A percentile compares a stretch with the other conserved stretches of the same genome.
These are phyloP conservation scores for Connochaetes taurinus DNA, from an alignment of 2,113 vertebrate genomes.

Conservation along the genomic window DNA sequence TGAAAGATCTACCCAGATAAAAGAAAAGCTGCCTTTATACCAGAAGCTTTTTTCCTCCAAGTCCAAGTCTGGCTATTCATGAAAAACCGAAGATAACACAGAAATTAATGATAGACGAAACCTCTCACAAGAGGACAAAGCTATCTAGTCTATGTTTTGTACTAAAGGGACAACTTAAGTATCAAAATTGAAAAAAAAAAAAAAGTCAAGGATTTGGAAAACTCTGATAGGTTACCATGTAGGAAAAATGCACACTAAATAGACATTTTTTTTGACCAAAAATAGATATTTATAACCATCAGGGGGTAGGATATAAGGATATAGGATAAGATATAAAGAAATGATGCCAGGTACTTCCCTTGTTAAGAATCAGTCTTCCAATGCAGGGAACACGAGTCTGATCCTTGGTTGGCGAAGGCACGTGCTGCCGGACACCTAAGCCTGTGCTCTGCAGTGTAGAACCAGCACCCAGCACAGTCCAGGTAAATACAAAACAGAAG, in stretches of 20 bases:
- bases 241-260: neutral
- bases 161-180: neutral
- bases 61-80: neutral
- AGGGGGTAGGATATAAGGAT: neutral
- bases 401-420: neutral
- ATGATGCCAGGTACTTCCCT: neutral
- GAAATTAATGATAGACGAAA: neutral
- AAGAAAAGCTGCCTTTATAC: neutral
- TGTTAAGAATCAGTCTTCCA: neutral
- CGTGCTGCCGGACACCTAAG: neutral
- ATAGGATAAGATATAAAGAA: neutral
- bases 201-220: neutral
- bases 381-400: neutral
- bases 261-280: neutral
- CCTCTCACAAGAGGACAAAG: neutral
- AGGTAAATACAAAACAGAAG: neutral
- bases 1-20: neutral
- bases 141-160: neutral
- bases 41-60: neutral
- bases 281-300: neutral
- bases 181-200: neutral
- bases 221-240: neutral
- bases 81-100: neutral
- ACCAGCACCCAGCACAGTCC: neutral
- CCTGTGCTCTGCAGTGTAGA: rapidly evolving